Evolutionary conservation across 2,113 vertebrate species (phyloP).

Genomic region (Gopherus flavomarginatus): DNA sequence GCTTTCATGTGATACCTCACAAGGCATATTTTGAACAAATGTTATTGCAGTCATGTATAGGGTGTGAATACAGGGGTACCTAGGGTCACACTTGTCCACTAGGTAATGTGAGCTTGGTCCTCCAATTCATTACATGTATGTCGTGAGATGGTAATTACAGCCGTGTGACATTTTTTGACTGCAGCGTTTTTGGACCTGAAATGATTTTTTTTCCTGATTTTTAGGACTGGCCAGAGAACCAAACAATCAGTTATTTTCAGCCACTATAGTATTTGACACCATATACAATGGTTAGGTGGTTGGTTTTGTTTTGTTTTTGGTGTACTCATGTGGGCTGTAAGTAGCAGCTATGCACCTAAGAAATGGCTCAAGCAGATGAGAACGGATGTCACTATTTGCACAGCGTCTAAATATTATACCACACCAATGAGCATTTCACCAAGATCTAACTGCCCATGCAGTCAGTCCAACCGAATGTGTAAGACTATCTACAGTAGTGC

Average conservation of each 20-base stretch:
- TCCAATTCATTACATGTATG: not conserved
- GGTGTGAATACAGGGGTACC: not conserved
- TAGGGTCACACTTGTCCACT: not conserved
- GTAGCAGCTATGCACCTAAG: not conserved
- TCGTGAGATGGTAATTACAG: not conserved
- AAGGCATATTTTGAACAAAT: not conserved
- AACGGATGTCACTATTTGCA: not conserved
- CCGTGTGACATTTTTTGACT: not conserved
- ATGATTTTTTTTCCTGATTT: not conserved
- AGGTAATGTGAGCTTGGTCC: not conserved
- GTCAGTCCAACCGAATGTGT: not conserved
- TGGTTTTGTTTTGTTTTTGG: not conserved
- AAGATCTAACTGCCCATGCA: no score
- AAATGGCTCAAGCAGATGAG: not conserved
- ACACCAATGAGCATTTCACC: not conserved
- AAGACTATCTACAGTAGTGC: no score
- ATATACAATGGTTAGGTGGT: not conserved
- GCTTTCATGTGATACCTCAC: not conserved
- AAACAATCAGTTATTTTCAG: not conserved
- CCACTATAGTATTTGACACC: not conserved
- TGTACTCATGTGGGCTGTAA: rapidly evolving
- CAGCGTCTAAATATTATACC: not conserved
- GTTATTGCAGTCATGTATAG: not conserved
- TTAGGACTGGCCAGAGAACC: not conserved
- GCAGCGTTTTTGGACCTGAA: not conserved